Percentiles rank a stretch among this genome's conserved stretches.
Evolutionary conservation across 2,888 invertebrate species (phyloP).

Genomic region (Ommatoiulus sabulosus): DNA sequence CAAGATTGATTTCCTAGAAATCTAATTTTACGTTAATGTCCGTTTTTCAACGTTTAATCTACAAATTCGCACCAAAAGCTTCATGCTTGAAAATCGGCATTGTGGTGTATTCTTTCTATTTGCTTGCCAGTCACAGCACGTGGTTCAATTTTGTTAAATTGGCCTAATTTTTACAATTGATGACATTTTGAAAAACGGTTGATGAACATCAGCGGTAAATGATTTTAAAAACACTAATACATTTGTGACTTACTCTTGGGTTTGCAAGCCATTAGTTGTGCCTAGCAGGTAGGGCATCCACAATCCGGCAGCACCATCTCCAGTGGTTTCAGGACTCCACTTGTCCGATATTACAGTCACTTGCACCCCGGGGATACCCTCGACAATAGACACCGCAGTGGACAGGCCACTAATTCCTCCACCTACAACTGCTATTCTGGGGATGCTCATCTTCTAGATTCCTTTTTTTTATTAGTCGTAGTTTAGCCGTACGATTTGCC

Average conservation of each 20-base stretch:
- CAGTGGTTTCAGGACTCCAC: slow-evolving; percentile 79
- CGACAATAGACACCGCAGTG: slow-evolving; percentile 77
- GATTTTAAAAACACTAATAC: too few species aligned
- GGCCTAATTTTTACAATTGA: too few species aligned
- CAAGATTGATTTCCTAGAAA: not conserved
- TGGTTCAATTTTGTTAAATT: too few species aligned
- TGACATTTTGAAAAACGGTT: too few species aligned
- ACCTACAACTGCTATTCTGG: slow-evolving; percentile 76
- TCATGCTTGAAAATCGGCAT: too few species aligned
- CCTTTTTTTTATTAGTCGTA: not conserved
- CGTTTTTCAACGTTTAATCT: too few species aligned
- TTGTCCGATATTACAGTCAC: slow-evolving; percentile 77
- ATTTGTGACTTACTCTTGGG: not conserved
- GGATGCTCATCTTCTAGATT: not conserved
- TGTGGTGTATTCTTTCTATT: too few species aligned
- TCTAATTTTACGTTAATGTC: too few species aligned
- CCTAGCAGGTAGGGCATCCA: slow-evolving; percentile 77
- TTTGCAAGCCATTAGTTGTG: not conserved
- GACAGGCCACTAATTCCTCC: slow-evolving; percentile 81
- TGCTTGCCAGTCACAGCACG: too few species aligned
- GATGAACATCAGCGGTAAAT: too few species aligned
- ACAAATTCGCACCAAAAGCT: too few species aligned
- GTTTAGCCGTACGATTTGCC: not conserved
- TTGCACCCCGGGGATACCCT: slow-evolving; percentile 70
- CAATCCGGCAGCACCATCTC: slow-evolving; percentile 82